Base-by-base conservation (phyloP, 2,888 invertebrate species). In the Physocephala rufipes region DNA sequence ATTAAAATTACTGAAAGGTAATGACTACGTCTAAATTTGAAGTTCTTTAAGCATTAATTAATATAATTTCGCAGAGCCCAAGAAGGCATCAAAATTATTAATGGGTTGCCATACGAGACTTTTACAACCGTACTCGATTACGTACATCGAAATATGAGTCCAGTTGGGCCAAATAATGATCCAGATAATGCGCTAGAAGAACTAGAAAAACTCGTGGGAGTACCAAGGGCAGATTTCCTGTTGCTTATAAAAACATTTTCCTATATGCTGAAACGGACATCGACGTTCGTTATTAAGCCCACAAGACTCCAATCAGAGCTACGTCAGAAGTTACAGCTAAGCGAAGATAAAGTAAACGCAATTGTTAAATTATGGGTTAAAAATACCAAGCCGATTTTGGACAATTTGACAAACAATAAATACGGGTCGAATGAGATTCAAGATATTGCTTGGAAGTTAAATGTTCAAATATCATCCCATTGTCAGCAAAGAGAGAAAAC, bases 401-500 rank as follows among this genome's bases (percentile, higher is more conserved):
- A 87, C 59, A 87, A 88, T 78, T 83, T 89, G 75, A 84, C 85
- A 16, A 81, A 80, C 55, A 82, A 82, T 59, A 81, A 82, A 0
- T 84, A 83, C 70, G 82, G 82, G 69, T 82, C 84, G 24, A 86
- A 87, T 78, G 87, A 88, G 78, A 81, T 90, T 45, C 86, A 88
- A 67, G 86, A 88, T 76, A 83, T 89, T 47, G 85, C 87, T 43
- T 90, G 90, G 90, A 87, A 89, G 73, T 77, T 89, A 1, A 89
- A 89, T 79, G 83, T 89, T 26, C 87, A 89, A 79, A 85, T 87
- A 43, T 87, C 88, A 5, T 87, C 88, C 2, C 86, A 87, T 71
- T 82, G 86, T 45, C 85, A 86, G 71, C 84, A 85, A 66, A 87
- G 87, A 71, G 86, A 87, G 74, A 86, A 86, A 51, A 80, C 85